A percentile compares a stretch with the other conserved stretches of the same genome.
Evolutionary conservation across 2,113 vertebrate genomes (phyloP).

Genomic region (Tragelaphus buxtoni): DNA sequence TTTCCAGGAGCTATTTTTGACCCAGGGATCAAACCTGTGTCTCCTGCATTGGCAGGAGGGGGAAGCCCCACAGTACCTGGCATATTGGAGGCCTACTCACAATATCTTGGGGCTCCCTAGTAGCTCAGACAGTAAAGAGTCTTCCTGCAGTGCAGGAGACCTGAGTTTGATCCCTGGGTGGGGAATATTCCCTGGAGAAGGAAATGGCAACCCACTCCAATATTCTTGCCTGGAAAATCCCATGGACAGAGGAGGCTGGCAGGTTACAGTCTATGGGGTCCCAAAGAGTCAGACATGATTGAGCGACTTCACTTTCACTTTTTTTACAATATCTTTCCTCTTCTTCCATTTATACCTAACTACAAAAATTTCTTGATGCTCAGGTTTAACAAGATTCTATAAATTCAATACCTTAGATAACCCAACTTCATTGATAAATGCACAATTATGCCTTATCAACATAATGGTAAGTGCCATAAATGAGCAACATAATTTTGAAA

Average conservation of each 20-base stretch:
- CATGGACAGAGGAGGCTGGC: not conserved
- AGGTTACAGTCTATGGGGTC: not conserved
- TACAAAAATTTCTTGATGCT: not conserved
- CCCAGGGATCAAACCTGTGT: not conserved
- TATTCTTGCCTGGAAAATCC: not conserved
- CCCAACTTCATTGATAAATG: not conserved
- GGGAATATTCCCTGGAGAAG: not conserved
- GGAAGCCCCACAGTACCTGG: not conserved
- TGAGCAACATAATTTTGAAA: conserved; percentile 39
- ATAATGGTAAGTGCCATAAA: not conserved
- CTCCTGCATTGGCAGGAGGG: not conserved
- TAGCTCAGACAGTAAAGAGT: not conserved
- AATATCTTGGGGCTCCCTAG: not conserved
- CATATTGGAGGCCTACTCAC: not conserved
- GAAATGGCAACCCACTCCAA: not conserved
- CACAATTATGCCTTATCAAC: not conserved
- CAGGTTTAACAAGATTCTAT: not conserved
- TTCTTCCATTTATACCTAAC: conserved; percentile 1
- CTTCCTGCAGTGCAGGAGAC: not conserved
- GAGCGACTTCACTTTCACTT: not conserved
- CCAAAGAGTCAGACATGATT: not conserved
- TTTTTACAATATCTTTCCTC: conserved; percentile 29
- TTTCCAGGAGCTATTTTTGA: not conserved
- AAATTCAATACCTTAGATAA: not conserved
- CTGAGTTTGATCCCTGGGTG: not conserved